Base-by-base conservation (phyloP, 2,888 invertebrate species). In the Hydrotaea diabolus region DNA sequence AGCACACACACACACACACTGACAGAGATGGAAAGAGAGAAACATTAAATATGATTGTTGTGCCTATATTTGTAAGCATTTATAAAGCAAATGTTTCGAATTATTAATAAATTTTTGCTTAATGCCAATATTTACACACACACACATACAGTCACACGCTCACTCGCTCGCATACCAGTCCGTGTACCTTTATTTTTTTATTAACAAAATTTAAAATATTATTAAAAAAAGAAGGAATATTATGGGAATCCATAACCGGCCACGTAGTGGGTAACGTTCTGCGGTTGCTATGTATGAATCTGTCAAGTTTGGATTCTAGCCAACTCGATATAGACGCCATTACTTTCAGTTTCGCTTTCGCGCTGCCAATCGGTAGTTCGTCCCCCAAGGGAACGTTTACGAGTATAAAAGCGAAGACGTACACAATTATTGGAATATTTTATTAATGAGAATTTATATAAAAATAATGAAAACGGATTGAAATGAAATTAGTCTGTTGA, bases 401-500 rank as follows among this genome's bases (percentile, higher is more conserved):
- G 79, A 73, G n/a, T n/a, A n/a, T n/a, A 26, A 77, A 7, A 78
- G 19, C 17, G 11, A 49, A 39, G 11, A 15, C 19, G 26, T n/a
- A 39, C 46, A 66, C 17, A 66, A 64, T 26, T 49, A 39, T 69
- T 31, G 19, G 19, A 46, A 49, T 59, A 36, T 15, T 36, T 15
- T 31, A 72, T 69, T 66, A 69, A 74, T 26, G 26, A 75, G 75
- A 80, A 78, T 75, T 75, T 75, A 31, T 84, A 84, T 84, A 84
- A 84, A 84, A 84, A 75, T 80, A 72, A 84, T 78, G n/a, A 36
- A 57, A 76, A 78, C 31, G 39, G 46, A n/a, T 31, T 64, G 72
- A 78, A 81, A 72, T 72, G 57, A 77, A 80, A 78, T 82, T 82
- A 82, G 85, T 80, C 72, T 74, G 62, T 21, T 49, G 69, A 36